Percentiles rank a stretch among this genome's conserved stretches.
Evolutionary conservation across 2,888 invertebrate species (phyloP).

Genomic region (Maniola hyperantus): DNA sequence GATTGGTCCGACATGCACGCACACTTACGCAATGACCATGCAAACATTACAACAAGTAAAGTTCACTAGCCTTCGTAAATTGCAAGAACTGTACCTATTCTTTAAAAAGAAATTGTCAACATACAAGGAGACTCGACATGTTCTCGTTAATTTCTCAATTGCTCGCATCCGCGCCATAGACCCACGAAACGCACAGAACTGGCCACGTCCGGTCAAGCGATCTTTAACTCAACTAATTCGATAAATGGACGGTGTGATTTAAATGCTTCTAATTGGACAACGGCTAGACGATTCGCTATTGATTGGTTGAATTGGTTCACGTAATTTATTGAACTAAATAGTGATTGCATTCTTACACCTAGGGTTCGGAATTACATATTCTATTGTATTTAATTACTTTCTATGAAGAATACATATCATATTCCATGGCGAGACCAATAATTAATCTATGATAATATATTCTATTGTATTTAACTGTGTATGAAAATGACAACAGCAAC

Average conservation of each 20-base stretch:
- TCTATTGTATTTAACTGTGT: no score
- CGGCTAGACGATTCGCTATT: conserved; percentile 13
- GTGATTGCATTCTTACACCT: background rate
- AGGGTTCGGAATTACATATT: no score
- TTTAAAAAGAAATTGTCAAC: conserved; percentile 31
- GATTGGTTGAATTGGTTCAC: conserved; percentile 16
- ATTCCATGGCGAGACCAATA: no score
- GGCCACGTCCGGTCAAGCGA: conserved; percentile 50
- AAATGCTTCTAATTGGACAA: conserved; percentile 41
- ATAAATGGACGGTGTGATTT: conserved; percentile 52
- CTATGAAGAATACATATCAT: no score
- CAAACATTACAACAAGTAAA: no score
- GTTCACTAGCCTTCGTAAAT: no score
- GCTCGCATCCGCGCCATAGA: conserved; percentile 68
- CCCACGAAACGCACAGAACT: conserved; percentile 50
- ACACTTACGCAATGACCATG: no score
- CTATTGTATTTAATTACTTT: background rate
- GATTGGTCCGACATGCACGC: no score
- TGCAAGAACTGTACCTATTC: no score
- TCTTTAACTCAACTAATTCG: conserved; percentile 47
- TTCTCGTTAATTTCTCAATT: conserved; percentile 71
- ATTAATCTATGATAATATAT: no score
- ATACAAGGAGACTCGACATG: conserved; percentile 8
- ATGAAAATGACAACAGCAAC: no score
- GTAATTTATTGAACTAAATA: background rate